Conservation (phyloP, 2,888 invertebrate species). For the Zaprionus lineosus region DNA sequence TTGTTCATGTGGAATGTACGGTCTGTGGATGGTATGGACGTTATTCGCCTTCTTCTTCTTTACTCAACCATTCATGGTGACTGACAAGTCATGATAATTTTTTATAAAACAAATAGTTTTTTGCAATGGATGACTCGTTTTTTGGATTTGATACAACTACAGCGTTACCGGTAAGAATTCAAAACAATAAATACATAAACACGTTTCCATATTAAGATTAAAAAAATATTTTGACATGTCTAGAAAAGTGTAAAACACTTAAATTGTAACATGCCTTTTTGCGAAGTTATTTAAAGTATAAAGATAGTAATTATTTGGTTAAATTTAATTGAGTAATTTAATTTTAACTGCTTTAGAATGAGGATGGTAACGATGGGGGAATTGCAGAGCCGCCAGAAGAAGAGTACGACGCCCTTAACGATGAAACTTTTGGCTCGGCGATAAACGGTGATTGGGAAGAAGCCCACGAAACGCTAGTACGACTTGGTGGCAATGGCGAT, state of each 20-base stretch:
- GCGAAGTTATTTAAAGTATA: conserved; percentile 1
- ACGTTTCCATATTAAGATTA: neutral
- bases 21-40: conserved; percentile 49
- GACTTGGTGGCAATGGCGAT: conserved; percentile 75
- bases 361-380: conserved; percentile 82
- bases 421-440: conserved; percentile 94
- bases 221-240: too few relatives aligned
- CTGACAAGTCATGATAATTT: conserved; percentile 88
- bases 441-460: conserved; percentile 90
- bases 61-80: conserved; percentile 82
- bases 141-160: conserved; percentile 91
- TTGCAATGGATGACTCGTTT: conserved; percentile 93
- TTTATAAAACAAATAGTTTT: conserved; percentile 84
- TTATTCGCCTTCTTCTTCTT: conserved; percentile 46
- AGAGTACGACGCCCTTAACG: conserved; percentile 95
- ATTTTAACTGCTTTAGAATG: conserved; percentile 65
- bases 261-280: conserved; percentile 31
- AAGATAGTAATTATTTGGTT: too few relatives aligned
- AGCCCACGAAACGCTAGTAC: conserved; percentile 88
- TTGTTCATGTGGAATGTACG: conserved; percentile 46
- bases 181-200: neutral
- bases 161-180: conserved; percentile 86
- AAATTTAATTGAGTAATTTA: neutral
- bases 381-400: conserved; percentile 89
- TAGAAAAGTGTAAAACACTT: conserved; percentile 30